Evolutionary conservation across 2,888 invertebrate genomes (phyloP).

Genomic region (Stegophylla sp.): DNA sequence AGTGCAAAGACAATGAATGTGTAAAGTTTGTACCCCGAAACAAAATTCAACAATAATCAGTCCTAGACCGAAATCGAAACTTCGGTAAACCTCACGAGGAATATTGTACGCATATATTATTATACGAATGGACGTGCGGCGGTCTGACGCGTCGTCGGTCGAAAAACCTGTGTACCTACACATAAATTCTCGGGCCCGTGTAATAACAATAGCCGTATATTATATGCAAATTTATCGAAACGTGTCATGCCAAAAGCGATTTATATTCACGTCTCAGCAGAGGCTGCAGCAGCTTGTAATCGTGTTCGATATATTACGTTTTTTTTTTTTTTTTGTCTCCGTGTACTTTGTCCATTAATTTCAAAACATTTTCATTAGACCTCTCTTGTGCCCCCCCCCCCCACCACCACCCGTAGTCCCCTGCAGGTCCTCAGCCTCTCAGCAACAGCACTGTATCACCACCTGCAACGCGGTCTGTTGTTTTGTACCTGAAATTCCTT

Average conservation of each 20-base stretch:
- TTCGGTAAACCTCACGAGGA: no score
- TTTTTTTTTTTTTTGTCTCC: neutral
- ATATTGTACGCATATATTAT: no score
- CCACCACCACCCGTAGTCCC: neutral
- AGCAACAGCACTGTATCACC: no score
- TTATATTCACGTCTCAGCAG: conserved; percentile 7
- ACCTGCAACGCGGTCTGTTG: neutral
- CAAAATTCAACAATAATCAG: no score
- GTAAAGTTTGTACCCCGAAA: no score
- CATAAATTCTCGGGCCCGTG: neutral
- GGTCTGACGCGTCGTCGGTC: neutral
- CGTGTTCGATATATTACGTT: neutral
- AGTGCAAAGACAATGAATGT: no score
- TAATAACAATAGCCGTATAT: conserved; percentile 3
- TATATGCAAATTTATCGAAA: conserved; percentile 13
- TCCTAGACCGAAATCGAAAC: no score
- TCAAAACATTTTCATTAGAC: neutral
- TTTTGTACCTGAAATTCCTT: neutral
- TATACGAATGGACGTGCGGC: no score
- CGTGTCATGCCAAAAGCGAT: neutral
- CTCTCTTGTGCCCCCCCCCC: neutral
- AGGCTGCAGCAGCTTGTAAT: neutral
- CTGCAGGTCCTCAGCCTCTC: neutral
- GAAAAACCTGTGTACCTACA: neutral
- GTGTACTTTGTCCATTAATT: neutral